These are phyloP conservation scores for Alectura lathami DNA, from an alignment of 2,113 vertebrate species.

Conservation along the genomic window DNA sequence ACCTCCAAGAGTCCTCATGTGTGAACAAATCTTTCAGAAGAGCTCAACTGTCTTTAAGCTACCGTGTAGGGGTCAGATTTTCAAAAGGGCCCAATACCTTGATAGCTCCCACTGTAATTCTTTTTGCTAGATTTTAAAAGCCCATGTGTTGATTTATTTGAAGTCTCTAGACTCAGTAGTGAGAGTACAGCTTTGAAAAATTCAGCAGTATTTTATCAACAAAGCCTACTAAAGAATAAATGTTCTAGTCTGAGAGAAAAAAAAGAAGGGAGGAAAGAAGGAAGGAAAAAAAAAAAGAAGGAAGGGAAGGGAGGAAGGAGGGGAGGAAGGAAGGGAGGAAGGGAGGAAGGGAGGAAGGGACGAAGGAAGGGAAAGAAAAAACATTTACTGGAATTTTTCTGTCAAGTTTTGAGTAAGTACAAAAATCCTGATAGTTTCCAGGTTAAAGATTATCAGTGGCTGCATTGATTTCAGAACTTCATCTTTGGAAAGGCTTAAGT, in stretches of 20 bases:
- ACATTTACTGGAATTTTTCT: neutral
- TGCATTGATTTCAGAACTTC: neutral
- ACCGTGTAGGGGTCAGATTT: neutral
- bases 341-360: neutral
- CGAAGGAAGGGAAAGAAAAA: neutral
- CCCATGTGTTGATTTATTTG: neutral
- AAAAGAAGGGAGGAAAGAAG: neutral
- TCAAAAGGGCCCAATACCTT: neutral
- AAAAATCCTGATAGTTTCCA: neutral
- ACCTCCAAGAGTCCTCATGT: neutral
- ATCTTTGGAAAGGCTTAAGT: neutral
- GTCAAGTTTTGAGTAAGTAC: neutral
- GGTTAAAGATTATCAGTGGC: neutral
- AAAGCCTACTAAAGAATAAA: neutral
- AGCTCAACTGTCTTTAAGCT: neutral
- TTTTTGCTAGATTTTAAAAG: neutral
- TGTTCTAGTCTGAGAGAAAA: neutral
- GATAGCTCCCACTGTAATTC: neutral
- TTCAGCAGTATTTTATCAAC: neutral
- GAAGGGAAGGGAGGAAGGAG: too few relatives aligned
- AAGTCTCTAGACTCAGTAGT: neutral
- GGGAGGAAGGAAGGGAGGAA: too few relatives aligned
- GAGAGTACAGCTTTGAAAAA: neutral
- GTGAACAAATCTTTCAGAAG: neutral
- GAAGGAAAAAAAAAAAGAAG: neutral